These are phyloP conservation scores for Zapornia atra DNA, from an alignment of 2,113 vertebrate genomes.

Conservation along the genomic window DNA sequence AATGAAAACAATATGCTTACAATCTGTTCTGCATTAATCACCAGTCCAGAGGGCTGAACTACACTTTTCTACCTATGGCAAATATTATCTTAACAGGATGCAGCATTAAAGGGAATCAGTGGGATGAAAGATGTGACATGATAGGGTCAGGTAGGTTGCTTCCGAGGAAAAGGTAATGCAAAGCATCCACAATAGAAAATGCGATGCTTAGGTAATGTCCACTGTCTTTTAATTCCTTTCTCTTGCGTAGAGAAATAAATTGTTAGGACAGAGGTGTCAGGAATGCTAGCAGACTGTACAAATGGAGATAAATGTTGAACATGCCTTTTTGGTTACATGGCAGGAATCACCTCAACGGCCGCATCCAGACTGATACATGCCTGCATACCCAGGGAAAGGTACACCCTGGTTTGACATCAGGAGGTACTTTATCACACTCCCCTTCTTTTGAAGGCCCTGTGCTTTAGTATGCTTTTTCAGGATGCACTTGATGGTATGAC, in stretches of 20 bases:
- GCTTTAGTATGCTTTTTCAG: not conserved
- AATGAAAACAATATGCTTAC: slow-evolving; percentile 8
- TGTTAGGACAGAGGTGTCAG: not conserved
- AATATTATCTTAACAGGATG: not conserved
- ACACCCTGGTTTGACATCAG: rapidly evolving
- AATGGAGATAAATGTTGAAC: not conserved
- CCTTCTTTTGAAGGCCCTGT: not conserved
- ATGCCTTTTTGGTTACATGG: not conserved
- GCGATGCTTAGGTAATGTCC: not conserved
- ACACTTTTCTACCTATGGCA: not conserved
- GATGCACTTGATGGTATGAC: not conserved
- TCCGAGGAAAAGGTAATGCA: not conserved
- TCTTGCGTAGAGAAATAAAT: not conserved
- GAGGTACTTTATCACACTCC: not conserved
- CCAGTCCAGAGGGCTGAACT: not conserved
- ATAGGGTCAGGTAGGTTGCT: not conserved
- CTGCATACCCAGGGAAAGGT: not conserved
- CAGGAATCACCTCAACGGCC: not conserved
- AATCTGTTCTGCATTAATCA: slow-evolving; percentile 2
- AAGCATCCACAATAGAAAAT: not conserved
- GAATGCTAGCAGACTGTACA: not conserved
- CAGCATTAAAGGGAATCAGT: not conserved
- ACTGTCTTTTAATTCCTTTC: not conserved
- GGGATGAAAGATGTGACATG: not conserved
- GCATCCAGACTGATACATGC: not conserved